Percentiles rank a stretch among this genome's conserved stretches.
Evolutionary conservation across 2,113 vertebrate genomes (phyloP).

Genomic region (Puffinus mauretanicus): DNA sequence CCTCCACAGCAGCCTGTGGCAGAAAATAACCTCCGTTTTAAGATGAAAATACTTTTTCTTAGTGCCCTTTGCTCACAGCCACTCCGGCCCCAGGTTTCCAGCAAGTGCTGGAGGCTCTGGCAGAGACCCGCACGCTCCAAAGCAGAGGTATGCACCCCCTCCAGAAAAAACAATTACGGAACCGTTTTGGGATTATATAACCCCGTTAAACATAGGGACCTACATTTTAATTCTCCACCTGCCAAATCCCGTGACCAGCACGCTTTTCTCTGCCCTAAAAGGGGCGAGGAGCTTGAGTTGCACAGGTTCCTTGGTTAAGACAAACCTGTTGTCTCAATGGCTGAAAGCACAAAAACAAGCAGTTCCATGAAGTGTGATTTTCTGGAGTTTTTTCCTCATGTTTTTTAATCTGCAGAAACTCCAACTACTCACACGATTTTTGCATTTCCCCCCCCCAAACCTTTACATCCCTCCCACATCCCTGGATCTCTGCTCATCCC

Average conservation of each 20-base stretch:
- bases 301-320: too few species aligned
- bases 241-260: neutral
- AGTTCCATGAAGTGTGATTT: neutral
- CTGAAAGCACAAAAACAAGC: neutral
- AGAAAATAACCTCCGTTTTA: neutral
- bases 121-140: accelerated
- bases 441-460: too few species aligned
- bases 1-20: neutral
- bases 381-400: neutral
- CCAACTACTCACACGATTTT: neutral
- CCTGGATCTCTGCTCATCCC: neutral
- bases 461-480: neutral
- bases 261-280: accelerated
- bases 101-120: neutral
- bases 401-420: neutral
- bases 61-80: neutral
- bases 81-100: neutral
- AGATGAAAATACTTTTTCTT: neutral
- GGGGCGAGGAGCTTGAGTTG: neutral
- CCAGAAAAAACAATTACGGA: neutral
- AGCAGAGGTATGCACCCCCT: neutral
- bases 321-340: neutral
- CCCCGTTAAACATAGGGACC: neutral
- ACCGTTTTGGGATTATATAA: accelerated
- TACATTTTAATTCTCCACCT: neutral